Conservation (phyloP, 2,888 invertebrate species). For the Incurvaria masculella region DNA sequence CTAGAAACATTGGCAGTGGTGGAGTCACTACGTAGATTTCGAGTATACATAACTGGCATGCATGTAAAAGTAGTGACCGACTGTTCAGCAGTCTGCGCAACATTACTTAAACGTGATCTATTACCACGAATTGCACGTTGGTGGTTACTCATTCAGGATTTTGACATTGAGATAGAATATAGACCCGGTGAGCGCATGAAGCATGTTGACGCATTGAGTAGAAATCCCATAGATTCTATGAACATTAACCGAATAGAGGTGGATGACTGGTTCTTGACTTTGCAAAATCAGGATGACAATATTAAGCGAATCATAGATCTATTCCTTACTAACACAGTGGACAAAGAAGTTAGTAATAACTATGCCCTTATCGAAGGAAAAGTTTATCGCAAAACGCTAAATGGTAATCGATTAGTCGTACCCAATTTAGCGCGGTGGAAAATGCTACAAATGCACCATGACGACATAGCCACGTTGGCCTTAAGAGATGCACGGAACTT, state of each 20-base stretch:
- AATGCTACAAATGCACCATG: conserved; percentile 22
- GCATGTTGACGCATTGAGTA: too few relatives aligned
- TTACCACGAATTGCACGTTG: conserved; percentile 22
- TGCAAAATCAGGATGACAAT: conserved; percentile 17
- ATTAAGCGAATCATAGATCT: conserved; percentile 10
- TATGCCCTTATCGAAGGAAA: conserved; percentile 12
- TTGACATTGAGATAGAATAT: too few relatives aligned
- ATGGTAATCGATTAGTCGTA: conserved; percentile 20
- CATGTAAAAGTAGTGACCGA: too few relatives aligned
- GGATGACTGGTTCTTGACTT: conserved; percentile 17
- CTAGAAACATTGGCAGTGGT: conserved; percentile 23
- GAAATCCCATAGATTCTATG: conserved; percentile 17
- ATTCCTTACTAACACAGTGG: neutral
- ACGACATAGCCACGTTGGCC: conserved; percentile 20
- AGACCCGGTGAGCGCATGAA: too few relatives aligned
- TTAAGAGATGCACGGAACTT: conserved; percentile 8
- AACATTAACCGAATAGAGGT: conserved; percentile 1
- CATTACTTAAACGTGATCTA: conserved; percentile 20
- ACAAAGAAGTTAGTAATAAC: conserved; percentile 1
- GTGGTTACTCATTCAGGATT: too few relatives aligned
- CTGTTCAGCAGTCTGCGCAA: conserved; percentile 21
- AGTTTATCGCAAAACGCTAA: conserved; percentile 16
- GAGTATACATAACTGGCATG: conserved; percentile 18
- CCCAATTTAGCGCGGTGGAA: conserved; percentile 21
- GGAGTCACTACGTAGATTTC: conserved; percentile 18